Conservation (phyloP, 2,113 vertebrate genomes). For the Halcyon senegalensis region DNA sequence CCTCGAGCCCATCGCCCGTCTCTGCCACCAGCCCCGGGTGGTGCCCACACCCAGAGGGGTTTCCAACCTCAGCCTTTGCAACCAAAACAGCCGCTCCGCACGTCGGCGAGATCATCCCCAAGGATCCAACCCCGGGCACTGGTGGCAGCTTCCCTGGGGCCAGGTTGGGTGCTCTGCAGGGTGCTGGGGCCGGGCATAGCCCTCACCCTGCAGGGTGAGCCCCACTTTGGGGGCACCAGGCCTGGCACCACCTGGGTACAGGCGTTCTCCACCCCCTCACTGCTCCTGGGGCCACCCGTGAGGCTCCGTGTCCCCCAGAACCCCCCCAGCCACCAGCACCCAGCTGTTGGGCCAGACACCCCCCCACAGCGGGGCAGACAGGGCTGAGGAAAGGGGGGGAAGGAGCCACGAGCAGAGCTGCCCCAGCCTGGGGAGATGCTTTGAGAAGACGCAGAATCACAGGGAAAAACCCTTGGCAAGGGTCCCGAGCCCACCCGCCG, state of each 20-base stretch:
- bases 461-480: background rate
- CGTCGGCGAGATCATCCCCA: fast-evolving
- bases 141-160: background rate
- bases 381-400: background rate
- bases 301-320: too few relatives aligned
- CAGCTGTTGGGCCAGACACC: background rate
- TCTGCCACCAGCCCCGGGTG: background rate
- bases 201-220: fast-evolving
- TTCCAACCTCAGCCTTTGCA: fast-evolving
- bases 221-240: background rate
- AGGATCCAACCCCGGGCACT: fast-evolving
- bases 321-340: background rate
- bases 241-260: fast-evolving
- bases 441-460: background rate
- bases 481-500: fast-evolving
- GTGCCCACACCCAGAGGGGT: background rate
- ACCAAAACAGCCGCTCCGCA: background rate
- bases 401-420: background rate
- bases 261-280: fast-evolving
- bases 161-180: background rate
- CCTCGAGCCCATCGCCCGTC: fast-evolving
- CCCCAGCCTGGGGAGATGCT: background rate
- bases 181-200: background rate
- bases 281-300: too few relatives aligned
- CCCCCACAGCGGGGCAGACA: background rate